Evolutionary conservation across 2,797 vertebrate genomes (phyloP), one percentile per base, ranked within the genome.

Genomic region (Megalops cyprinoides): DNA sequence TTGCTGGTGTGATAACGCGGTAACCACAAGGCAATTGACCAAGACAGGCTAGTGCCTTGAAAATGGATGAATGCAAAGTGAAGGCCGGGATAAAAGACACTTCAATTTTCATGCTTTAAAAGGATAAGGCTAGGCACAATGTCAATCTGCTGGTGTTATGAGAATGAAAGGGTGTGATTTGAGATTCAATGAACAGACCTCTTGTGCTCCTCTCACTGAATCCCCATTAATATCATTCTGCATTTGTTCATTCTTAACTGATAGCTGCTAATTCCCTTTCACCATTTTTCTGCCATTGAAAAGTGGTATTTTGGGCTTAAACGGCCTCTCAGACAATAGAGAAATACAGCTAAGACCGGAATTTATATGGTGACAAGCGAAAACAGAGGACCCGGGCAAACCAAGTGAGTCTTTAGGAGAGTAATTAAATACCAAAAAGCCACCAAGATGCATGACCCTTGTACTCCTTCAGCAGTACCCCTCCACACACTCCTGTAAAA

Each of bases 161-260:
- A 79, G 79, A 37, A 84, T 77, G 60, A 84, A 67, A 79, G 79
- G 69, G 82, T 34, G 84, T 78, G 71, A 78, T 82, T 60, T 28
- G 62, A 85, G 83, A 83, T 83, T 88, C 82, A 81, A 56, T 69
- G 34, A 82, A 87, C 20, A 62, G 74, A 79, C 78, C 77, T 76
- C 78, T 86, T 78, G 77, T 37, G 37, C 20, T 23, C 44, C 60
- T 14, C 12, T 14, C 75, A 74, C 48, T 23, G 31, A 34, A 80
- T 60, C 25, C 39, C 18, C 67, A 74, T 79, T 79, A 79, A 74
- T 83, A 87, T 84, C 86, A 73, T 82, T 80, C 77, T 44, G 55
- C 73, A 82, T 90, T 88, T 89, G 86, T 90, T 88, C 83, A 74
- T 69, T 85, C 86, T 85, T 81, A 90, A 90, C 87, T 84, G 82